Base-by-base conservation (phyloP, 2,888 invertebrate genomes). In the Bugula neritina region DNA sequence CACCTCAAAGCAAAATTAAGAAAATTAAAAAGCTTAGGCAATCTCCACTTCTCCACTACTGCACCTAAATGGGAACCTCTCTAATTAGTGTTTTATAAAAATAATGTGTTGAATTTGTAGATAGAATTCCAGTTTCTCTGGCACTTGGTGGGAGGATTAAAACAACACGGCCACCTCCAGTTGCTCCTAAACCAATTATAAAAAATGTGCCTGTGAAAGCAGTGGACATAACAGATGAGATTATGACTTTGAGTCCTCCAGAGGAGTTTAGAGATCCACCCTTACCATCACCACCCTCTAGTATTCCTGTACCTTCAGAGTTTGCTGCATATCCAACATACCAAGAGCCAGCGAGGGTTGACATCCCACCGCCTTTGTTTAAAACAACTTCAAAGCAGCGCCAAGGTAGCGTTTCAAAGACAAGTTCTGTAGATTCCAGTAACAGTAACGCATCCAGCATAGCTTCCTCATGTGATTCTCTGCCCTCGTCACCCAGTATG, bases 191-290 rank as follows among this genome's bases (percentile, higher is more conserved):
- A 5, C 63, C 63, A 29, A 13, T 3, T 13, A 31, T 43, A 43
- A 43, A 43, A 43, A 17, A 43, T 10, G 10, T 43, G 5, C 43
- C 43, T 10, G 10, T 43, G 17, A 43, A 17, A 5, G 43, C 17
- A 10, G 10, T 17, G 10, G 43, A 43, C 5, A 43, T 17, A 43
- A 43, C 43, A 5, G 17, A 43, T 17, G 43, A 43, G 17, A 43
- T 43, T 43, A 43, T 43, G 17, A 43, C 17, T 5, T 31, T 63
- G 29, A 63, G 63, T n/a, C 63, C 63, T 31, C 63, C 63, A 63
- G 63, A 63, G 31, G 17, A 2, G 31, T 63, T 63, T n/a, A 63
- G 63, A 63, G 63, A 63, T 34, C 63, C 63, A 2, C 63, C 63
- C 43, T 43, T 43, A 43, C 43, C 43, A 10, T 17, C 17, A 17